These are phyloP conservation scores for Paraplagusia blochii DNA, from an alignment of 2,113 vertebrate genomes.

Conservation along the genomic window DNA sequence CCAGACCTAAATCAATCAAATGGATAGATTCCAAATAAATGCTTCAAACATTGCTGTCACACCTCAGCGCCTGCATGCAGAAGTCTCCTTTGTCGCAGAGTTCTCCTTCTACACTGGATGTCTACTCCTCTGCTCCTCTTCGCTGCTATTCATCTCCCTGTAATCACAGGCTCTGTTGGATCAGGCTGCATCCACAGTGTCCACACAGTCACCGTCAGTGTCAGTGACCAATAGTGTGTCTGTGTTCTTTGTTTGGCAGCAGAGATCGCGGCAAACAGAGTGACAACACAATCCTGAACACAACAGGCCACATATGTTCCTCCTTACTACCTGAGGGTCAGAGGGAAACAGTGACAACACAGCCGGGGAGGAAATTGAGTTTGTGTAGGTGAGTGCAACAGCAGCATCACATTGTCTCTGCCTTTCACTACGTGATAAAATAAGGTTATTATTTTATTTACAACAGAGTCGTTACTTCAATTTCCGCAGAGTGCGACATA, in stretches of 20 bases:
- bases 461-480: not conserved
- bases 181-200: conserved; percentile 2
- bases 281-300: conserved; percentile 1
- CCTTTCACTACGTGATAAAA: not conserved
- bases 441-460: not conserved
- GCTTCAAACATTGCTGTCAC: not conserved
- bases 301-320: not conserved
- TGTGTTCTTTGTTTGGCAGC: conserved; percentile 25
- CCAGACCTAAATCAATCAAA: no score
- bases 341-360: not conserved
- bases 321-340: not conserved
- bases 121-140: not conserved
- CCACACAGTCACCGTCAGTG: not conserved
- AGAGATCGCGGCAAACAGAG: conserved; percentile 23
- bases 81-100: not conserved
- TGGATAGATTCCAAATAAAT: not conserved
- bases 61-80: not conserved
- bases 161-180: conserved; percentile 29
- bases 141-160: not conserved
- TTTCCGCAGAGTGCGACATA: not conserved
- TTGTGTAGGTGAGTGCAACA: not conserved
- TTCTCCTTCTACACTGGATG: no score
- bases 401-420: not conserved
- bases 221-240: conserved; percentile 6
- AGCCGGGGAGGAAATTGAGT: conserved; percentile 19